These are phyloP conservation scores for Minunthozetes semirufus DNA, from an alignment of 2,888 invertebrate species.

Conservation along the genomic window DNA sequence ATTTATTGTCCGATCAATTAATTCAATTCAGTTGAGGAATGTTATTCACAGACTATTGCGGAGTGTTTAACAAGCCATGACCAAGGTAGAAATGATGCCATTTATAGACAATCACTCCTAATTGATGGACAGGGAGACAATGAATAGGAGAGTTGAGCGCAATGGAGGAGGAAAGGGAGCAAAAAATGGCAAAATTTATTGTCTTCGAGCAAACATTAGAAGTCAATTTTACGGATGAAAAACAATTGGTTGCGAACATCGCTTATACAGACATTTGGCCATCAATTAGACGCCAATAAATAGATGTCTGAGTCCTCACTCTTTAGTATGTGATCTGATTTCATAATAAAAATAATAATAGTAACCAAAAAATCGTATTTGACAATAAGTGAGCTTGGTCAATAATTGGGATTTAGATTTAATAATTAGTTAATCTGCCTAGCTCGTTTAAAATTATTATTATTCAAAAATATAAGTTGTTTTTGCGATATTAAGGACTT, in stretches of 20 bases:
- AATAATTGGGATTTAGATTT: too few relatives aligned
- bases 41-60: too few relatives aligned
- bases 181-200: conserved; percentile 1
- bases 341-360: neutral
- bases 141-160: neutral
- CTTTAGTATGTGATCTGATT: conserved; percentile 1
- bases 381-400: neutral
- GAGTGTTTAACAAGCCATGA: too few relatives aligned
- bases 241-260: conserved; percentile 11
- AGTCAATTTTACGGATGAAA: conserved; percentile 19
- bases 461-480: too few relatives aligned
- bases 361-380: neutral
- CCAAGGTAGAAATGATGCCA: too few relatives aligned
- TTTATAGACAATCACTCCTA: too few relatives aligned
- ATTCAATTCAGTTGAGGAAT: too few relatives aligned
- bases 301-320: neutral
- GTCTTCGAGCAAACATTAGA: conserved; percentile 1
- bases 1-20: too few relatives aligned
- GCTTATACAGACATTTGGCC: neutral
- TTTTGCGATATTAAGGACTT: too few relatives aligned
- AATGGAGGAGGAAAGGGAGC: neutral
- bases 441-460: too few relatives aligned
- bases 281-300: neutral
- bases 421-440: too few relatives aligned
- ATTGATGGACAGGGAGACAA: neutral